Percentiles rank a stretch among this genome's conserved stretches.
Conservation (phyloP, 2,797 vertebrate species). For the Bovichtus diacanthus region DNA sequence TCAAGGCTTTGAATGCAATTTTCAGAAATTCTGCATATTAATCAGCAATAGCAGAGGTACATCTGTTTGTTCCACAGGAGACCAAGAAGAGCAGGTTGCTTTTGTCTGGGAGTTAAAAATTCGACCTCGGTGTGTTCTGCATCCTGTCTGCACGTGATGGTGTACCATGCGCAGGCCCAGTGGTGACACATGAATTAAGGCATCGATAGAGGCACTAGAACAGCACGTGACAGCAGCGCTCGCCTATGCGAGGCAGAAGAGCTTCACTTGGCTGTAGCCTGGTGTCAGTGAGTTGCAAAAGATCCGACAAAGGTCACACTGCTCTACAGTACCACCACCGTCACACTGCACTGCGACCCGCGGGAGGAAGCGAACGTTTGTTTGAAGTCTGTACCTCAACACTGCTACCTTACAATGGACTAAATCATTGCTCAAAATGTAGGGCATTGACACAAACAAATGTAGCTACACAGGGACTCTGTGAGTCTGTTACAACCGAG, state of each 20-base stretch:
- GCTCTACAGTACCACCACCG: constrained; percentile 44
- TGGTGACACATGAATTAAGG: constrained; percentile 82
- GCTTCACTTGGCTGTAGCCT: constrained; percentile 62
- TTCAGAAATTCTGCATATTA: constrained; percentile 24
- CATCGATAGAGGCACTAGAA: constrained; percentile 83
- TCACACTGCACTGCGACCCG: constrained; percentile 30
- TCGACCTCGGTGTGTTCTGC: constrained; percentile 33
- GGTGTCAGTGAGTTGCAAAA: constrained; percentile 56
- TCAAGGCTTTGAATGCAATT: constrained; percentile 30
- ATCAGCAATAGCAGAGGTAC: constrained; percentile 19
- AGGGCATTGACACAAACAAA: constrained; percentile 38
- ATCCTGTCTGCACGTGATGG: constrained; percentile 51
- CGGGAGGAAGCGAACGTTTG: constrained; percentile 17
- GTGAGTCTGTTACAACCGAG: constrained; percentile 39
- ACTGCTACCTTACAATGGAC: constrained; percentile 62
- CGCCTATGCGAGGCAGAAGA: constrained; percentile 61
- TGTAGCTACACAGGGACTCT: constrained; percentile 29
- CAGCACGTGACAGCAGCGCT: constrained; percentile 77
- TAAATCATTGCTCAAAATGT: constrained; percentile 47
- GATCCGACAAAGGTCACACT: constrained; percentile 47
- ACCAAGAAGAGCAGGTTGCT: constrained; percentile 20
- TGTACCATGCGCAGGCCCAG: constrained; percentile 55
- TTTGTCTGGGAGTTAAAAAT: constrained; percentile 37
- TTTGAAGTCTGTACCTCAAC: constrained; percentile 51
- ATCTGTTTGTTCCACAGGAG: background rate